A percentile compares a stretch with the other conserved stretches of the same genome.
These are phyloP conservation scores for Drosophila sturtevanti DNA, from an alignment of 1,140 invertebrate genomes.

Conservation along the genomic window DNA sequence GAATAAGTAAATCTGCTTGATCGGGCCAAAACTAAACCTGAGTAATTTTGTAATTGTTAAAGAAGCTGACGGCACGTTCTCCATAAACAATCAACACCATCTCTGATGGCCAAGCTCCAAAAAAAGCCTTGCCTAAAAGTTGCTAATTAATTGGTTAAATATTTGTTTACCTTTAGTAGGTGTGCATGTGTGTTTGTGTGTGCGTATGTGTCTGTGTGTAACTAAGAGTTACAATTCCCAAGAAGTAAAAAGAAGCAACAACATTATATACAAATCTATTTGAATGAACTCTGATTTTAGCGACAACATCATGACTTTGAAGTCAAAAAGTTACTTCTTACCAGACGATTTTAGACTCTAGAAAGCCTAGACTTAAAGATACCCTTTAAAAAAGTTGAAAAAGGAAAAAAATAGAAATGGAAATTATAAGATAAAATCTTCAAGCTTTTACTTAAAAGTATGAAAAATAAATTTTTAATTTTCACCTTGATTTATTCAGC, in stretches of 20 bases:
- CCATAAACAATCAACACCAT: constrained; percentile 19
- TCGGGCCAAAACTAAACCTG: constrained; percentile 12
- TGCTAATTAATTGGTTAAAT: constrained; percentile 70
- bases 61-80: constrained; percentile 49
- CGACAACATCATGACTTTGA: constrained; percentile 28
- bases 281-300: constrained; percentile 7
- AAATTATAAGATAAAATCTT: no score
- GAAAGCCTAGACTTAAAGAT: background rate
- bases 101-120: constrained; percentile 22
- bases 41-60: constrained; percentile 33
- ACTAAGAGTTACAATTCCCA: constrained; percentile 33
- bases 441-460: no score
- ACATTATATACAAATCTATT: background rate
- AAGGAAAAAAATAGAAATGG: no score
- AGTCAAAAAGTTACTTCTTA: no score
- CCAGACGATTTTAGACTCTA: no score
- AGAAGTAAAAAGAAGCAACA: constrained; percentile 13
- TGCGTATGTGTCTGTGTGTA: background rate
- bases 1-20: constrained; percentile 30
- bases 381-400: no score
- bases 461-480: no score
- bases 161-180: background rate
- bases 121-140: constrained; percentile 13
- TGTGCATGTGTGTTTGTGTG: background rate
- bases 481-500: no score